Evolutionary conservation across 1,140 invertebrate genomes (phyloP).

Genomic region (Phymastichus coffea): DNA sequence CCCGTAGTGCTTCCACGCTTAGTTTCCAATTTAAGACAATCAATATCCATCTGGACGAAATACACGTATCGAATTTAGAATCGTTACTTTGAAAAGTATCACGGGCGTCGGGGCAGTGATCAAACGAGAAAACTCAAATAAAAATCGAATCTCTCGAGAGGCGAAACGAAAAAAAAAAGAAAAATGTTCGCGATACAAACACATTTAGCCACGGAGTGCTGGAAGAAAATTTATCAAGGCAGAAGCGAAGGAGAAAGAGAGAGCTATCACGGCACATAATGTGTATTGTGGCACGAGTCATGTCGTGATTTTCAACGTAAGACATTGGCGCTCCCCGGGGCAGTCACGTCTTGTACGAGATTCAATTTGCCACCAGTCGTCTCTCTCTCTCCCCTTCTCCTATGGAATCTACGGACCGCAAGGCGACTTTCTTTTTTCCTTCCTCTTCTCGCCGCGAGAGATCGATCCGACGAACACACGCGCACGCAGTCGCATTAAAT

Average conservation of each 20-base stretch:
- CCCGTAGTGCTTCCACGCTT: too few species aligned
- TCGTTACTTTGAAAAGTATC: too few species aligned
- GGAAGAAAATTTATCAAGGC: background rate
- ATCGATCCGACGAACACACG: conserved; percentile 13
- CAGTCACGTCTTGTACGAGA: conserved; percentile 54
- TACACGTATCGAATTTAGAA: too few species aligned
- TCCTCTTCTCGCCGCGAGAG: background rate
- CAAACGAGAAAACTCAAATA: too few species aligned
- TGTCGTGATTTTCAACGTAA: conserved; percentile 54
- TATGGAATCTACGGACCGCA: too few species aligned
- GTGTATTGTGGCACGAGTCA: conserved; percentile 49
- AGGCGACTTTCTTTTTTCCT: conserved; percentile 2
- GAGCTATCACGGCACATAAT: conserved; percentile 41
- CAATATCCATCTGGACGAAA: too few species aligned
- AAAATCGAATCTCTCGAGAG: too few species aligned
- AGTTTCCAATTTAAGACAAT: too few species aligned
- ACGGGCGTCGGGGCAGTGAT: too few species aligned
- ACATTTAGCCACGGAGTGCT: background rate
- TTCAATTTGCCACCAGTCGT: conserved; percentile 47
- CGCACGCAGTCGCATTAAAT: too few species aligned
- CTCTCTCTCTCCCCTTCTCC: background rate
- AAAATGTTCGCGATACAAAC: background rate
- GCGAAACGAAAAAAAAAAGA: background rate
- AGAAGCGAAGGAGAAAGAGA: conserved; percentile 34
- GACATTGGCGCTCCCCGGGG: conserved; percentile 48